Conservation (phyloP, 2,797 vertebrate species). For the Spheniscus humboldti region DNA sequence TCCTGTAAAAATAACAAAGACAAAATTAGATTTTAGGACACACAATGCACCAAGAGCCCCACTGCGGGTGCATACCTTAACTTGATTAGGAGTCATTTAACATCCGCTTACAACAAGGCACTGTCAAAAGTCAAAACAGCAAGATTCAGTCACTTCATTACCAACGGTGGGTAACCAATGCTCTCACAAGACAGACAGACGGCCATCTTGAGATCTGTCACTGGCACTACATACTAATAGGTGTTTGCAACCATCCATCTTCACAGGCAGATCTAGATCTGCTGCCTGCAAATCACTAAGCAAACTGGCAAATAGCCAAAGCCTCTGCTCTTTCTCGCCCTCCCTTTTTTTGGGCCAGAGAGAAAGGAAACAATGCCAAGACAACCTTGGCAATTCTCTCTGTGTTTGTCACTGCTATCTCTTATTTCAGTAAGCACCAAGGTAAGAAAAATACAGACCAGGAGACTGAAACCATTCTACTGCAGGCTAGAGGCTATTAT, state of each 20-base stretch:
- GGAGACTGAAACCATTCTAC: neutral
- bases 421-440: neutral
- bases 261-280: neutral
- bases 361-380: neutral
- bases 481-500: neutral
- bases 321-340: neutral
- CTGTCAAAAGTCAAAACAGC: neutral
- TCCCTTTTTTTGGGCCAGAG: neutral
- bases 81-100: neutral
- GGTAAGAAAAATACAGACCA: neutral
- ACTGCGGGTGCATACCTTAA: neutral
- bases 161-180: neutral
- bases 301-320: neutral
- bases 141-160: neutral
- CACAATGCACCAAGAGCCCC: rapidly evolving
- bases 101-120: neutral
- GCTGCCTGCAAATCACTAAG: neutral
- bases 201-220: neutral
- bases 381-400: neutral
- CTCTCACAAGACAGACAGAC: neutral
- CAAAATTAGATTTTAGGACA: neutral
- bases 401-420: neutral
- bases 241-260: neutral
- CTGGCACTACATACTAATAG: neutral
- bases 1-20: neutral